Conservation (phyloP, 1,140 invertebrate species). For the Aethina tumida region DNA sequence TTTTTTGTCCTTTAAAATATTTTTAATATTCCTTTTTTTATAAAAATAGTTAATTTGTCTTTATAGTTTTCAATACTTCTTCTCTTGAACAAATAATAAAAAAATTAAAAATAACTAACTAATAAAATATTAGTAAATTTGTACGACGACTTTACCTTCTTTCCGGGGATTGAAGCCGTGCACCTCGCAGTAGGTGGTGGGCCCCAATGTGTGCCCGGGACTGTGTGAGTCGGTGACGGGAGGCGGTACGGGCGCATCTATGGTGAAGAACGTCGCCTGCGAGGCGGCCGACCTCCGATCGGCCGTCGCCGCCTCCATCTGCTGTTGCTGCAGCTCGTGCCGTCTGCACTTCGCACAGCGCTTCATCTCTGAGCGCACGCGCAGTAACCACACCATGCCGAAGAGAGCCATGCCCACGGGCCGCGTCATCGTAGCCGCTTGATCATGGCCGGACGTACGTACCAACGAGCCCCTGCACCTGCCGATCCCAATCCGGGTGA, state of each 20-base stretch:
- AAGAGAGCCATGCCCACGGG: constrained; percentile 60
- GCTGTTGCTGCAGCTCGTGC: constrained; percentile 40
- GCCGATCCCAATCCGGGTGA: not conserved
- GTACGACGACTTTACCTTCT: constrained; percentile 39
- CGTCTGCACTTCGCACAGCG: constrained; percentile 57
- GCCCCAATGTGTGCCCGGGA: constrained; percentile 29
- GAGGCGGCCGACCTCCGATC: constrained; percentile 36
- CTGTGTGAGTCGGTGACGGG: constrained; percentile 7
- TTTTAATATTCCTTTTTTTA: no score
- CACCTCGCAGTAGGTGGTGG: constrained; percentile 47
- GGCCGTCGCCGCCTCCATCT: constrained; percentile 19
- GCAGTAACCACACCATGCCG: constrained; percentile 73
- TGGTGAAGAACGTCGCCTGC: constrained; percentile 40
- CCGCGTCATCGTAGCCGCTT: constrained; percentile 26
- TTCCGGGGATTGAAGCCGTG: constrained; percentile 47
- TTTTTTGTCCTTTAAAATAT: no score
- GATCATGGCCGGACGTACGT: constrained; percentile 16
- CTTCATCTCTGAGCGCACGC: constrained; percentile 63
- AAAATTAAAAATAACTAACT: no score
- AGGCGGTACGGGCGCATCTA: constrained; percentile 35
- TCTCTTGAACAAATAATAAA: no score
- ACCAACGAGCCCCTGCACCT: constrained; percentile 4
- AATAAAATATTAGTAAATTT: constrained; percentile 4
- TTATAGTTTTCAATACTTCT: no score
- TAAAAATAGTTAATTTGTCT: no score